Conservation (phyloP, 1,140 invertebrate genomes). For the Drosophila bipectinata region DNA sequence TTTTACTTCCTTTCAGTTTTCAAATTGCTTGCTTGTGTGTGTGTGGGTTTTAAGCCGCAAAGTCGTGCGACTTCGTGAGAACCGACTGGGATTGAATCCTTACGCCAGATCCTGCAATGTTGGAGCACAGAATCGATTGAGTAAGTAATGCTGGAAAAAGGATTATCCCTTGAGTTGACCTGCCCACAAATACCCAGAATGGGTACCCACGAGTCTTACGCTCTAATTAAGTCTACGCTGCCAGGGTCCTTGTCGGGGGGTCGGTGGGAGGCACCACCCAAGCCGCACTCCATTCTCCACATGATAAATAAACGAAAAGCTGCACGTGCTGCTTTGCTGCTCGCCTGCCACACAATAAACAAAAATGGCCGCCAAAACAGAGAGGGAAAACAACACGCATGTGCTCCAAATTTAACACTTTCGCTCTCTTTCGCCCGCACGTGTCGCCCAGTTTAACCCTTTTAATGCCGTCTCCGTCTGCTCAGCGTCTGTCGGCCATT, state of each 20-base stretch:
- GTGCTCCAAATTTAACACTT: conserved; percentile 82
- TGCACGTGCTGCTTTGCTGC: conserved; percentile 50
- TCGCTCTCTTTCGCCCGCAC: conserved; percentile 76
- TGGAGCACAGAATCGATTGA: conserved; percentile 3
- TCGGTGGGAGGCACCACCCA: too few species aligned
- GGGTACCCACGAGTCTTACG: background rate
- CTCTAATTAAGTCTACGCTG: background rate
- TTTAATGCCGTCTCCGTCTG: conserved; percentile 82
- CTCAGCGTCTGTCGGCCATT: conserved; percentile 73
- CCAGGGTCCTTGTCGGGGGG: too few species aligned
- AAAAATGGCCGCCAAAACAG: conserved; percentile 71
- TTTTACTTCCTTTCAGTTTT: conserved; percentile 58
- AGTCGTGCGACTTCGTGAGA: conserved; percentile 61
- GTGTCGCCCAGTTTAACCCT: conserved; percentile 75
- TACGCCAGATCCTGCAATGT: conserved; percentile 43
- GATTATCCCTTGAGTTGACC: background rate
- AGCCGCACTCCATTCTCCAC: background rate
- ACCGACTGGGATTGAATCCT: conserved; percentile 61
- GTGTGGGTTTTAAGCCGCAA: conserved; percentile 48
- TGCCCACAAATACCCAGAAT: background rate
- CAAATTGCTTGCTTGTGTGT: conserved; percentile 7
- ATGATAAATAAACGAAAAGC: background rate
- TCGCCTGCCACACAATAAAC: conserved; percentile 44
- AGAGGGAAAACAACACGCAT: conserved; percentile 60
- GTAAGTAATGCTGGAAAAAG: background rate